Base-by-base conservation (phyloP, 2,113 vertebrate genomes). In the Ciconia maguari region DNA sequence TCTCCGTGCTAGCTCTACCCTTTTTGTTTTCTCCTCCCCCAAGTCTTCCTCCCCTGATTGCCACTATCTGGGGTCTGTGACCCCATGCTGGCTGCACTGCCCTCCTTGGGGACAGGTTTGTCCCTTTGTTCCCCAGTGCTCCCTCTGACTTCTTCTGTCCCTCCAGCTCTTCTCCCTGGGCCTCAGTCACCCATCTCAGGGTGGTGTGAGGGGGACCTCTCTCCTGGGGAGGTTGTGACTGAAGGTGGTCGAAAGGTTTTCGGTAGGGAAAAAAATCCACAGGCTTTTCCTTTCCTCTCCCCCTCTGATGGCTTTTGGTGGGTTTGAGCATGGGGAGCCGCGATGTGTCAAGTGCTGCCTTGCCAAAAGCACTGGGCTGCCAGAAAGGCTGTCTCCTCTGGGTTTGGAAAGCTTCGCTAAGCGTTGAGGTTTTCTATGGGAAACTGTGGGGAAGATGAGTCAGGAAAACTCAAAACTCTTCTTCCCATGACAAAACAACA, bases 381-480 rank as follows among this genome's bases (percentile, higher is more conserved):
- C 95, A 79, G 90, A 9, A 79, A 65, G 77, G 48, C 60, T 89
- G 90, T 49, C 83, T 95, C 91, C 94, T 94, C n/a, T 11, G 55
- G 88, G 4, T 10, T 80, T 83, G 89, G 80, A 70, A 87, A 86
- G 87, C 81, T 94, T 38, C 70, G 83, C 42, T 22, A 21, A 62
- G 30, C 51, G 89, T 90, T 86, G 93, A 94, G 91, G 74, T 71
- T 94, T 84, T 54, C 90, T 27, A 18, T 13, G 44, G 72, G 71
- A 94, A 97, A 74, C 83, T 86, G 91, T 83, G 95, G 93, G 64
- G 71, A 91, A 94, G 76, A 89, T 48, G 76, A 95, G 93, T 65
- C 80, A 89, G 94, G 95, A 70, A 96, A 94, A 96, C 93, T 90
- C 27, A 62, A 86, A 94, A 34, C 72, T 88, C 76, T 82, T 52